These are phyloP conservation scores for Falco columbarius DNA, from an alignment of 2,797 vertebrate genomes.

Conservation along the genomic window DNA sequence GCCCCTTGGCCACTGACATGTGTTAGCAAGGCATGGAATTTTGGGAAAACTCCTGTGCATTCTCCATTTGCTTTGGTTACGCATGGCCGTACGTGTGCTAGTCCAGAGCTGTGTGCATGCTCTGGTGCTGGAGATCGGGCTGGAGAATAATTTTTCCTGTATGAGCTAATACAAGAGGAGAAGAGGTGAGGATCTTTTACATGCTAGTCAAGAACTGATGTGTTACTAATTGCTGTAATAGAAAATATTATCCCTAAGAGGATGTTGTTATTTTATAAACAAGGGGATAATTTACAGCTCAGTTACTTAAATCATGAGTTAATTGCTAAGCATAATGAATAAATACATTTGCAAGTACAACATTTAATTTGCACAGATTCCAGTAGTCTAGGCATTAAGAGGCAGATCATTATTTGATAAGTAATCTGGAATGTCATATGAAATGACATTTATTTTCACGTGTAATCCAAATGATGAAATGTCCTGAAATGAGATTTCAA, in stretches of 20 bases:
- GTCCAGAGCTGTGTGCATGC: neutral
- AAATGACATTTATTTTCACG: conserved; percentile 41
- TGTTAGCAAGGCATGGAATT: neutral
- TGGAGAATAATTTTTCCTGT: neutral
- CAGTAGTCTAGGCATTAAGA: neutral
- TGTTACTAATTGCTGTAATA: conserved; percentile 36
- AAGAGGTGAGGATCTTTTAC: neutral
- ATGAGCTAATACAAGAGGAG: neutral
- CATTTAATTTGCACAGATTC: conserved; percentile 30
- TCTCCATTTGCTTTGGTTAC: neutral
- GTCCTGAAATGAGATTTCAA: conserved; percentile 11
- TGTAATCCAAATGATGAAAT: neutral
- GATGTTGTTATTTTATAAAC: conserved; percentile 51
- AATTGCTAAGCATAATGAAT: conserved; percentile 36
- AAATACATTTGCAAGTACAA: conserved; percentile 38
- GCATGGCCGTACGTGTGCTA: rapidly evolving
- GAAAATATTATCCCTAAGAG: conserved; percentile 35
- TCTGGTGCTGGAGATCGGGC: neutral
- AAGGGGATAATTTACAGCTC: conserved; percentile 43
- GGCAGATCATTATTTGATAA: conserved; percentile 34
- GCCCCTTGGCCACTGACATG: neutral
- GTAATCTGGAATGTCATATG: neutral
- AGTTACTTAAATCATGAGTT: conserved; percentile 23
- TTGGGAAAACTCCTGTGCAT: neutral
- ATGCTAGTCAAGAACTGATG: neutral